phyloP scores from a whole-genome alignment of 2,888 invertebrate genomes.

The Sipha maydis region DNA sequence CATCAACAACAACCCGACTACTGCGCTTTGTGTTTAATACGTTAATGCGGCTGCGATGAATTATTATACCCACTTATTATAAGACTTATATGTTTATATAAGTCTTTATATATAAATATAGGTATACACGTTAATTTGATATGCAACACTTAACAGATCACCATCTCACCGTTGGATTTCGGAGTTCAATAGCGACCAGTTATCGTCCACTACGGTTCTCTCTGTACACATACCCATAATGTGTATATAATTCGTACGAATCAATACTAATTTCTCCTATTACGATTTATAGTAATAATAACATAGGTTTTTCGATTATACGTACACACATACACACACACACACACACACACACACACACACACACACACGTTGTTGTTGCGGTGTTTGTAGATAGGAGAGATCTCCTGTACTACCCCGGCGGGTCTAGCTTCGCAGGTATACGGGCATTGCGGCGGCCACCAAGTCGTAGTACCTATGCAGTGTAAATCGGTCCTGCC shows the following conservation, averaged over 20 bases:
- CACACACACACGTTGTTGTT: neutral
- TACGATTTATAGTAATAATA: constrained; percentile 41
- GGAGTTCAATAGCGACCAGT: neutral
- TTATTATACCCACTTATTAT: neutral
- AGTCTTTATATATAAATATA: neutral
- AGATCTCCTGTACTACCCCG: constrained; percentile 53
- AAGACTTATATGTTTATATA: neutral
- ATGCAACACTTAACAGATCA: neutral
- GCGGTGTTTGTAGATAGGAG: constrained; percentile 15
- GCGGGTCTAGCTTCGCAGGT: constrained; percentile 34
- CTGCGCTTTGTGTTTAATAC: neutral
- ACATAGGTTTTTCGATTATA: constrained; percentile 47
- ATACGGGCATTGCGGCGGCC: neutral
- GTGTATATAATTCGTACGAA: constrained; percentile 14
- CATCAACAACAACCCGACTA: neutral
- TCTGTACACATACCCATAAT: neutral
- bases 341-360: neutral
- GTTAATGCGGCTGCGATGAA: constrained; percentile 1
- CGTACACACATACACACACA: neutral
- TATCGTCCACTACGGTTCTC: constrained; percentile 6
- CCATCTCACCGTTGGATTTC: neutral
- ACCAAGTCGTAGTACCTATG: neutral
- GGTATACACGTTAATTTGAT: neutral
- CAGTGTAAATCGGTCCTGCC: neutral
- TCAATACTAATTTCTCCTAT: constrained; percentile 52